A percentile compares a stretch with the other conserved stretches of the same genome.
Conservation (phyloP, 2,888 invertebrate genomes). For the Cataglyphis livida region DNA sequence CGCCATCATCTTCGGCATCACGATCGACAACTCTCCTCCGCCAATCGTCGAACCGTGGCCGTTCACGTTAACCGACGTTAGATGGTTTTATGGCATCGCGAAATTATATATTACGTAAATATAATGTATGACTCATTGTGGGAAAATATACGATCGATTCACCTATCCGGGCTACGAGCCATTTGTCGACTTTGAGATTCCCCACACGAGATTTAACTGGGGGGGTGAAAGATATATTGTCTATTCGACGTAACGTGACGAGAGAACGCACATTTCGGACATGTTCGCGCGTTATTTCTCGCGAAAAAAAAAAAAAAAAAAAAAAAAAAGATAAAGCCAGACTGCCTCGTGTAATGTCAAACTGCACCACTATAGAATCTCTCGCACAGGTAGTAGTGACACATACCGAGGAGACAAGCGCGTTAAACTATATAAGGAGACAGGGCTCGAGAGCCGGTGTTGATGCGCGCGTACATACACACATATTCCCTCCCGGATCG, state of each 20-base stretch:
- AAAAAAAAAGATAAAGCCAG: no score
- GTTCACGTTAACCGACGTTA: slow-evolving; percentile 16
- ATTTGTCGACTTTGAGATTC: neutral
- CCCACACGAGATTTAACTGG: neutral
- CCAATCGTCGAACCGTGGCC: slow-evolving; percentile 18
- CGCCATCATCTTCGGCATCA: slow-evolving; percentile 48
- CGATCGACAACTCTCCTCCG: slow-evolving; percentile 31
- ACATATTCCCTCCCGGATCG: slow-evolving; percentile 53
- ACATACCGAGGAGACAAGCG: neutral
- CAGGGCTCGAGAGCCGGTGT: slow-evolving; percentile 18
- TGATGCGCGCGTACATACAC: slow-evolving; percentile 60
- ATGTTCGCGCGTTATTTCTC: neutral
- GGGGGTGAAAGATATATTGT: neutral
- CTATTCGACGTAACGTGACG: neutral
- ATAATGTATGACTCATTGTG: slow-evolving; percentile 38
- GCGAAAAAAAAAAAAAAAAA: neutral
- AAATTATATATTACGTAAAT: slow-evolving; percentile 47
- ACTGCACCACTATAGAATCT: slow-evolving; percentile 31
- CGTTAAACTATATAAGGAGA: slow-evolving; percentile 44
- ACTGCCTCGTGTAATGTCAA: neutral
- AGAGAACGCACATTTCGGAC: neutral
- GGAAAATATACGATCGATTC: slow-evolving; percentile 28
- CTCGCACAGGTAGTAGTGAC: neutral
- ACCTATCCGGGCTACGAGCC: neutral
- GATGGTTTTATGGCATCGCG: slow-evolving; percentile 22